Percentiles rank a stretch among this genome's conserved stretches.
Conservation (phyloP, 2,797 vertebrate genomes). For the Prunella strophiata region DNA sequence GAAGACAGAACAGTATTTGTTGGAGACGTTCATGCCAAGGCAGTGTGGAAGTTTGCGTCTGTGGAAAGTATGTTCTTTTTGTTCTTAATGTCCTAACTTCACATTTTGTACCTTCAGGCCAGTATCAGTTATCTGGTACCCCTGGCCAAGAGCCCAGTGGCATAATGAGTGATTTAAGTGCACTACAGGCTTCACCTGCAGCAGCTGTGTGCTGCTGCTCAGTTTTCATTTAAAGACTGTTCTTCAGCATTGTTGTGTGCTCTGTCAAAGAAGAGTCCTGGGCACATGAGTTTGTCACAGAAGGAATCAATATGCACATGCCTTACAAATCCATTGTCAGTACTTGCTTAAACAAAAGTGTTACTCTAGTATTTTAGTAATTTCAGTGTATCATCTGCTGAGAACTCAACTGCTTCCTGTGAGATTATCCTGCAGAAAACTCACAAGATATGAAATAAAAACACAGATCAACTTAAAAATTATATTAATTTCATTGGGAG, state of each 20-base stretch:
- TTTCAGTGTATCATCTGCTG: neutral
- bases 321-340: neutral
- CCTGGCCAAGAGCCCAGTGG: neutral
- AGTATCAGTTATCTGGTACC: neutral
- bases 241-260: neutral
- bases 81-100: neutral
- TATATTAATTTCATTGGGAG: neutral
- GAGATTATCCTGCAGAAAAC: constrained; percentile 25
- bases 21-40: constrained; percentile 84
- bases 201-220: neutral
- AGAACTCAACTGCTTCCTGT: constrained; percentile 25
- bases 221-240: neutral
- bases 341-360: neutral
- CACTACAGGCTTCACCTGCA: neutral
- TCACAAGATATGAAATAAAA: constrained; percentile 26
- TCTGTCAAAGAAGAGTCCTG: neutral
- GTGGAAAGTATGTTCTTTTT: constrained; percentile 84
- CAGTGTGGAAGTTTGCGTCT: constrained; percentile 88
- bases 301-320: neutral
- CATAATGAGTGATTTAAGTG: neutral
- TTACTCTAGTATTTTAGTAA: neutral
- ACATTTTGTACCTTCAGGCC: neutral
- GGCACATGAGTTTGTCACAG: neutral
- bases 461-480: constrained; percentile 11
- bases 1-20: constrained; percentile 86